These are phyloP conservation scores for Sylvia atricapilla DNA, from an alignment of 2,113 vertebrate species.

Conservation along the genomic window DNA sequence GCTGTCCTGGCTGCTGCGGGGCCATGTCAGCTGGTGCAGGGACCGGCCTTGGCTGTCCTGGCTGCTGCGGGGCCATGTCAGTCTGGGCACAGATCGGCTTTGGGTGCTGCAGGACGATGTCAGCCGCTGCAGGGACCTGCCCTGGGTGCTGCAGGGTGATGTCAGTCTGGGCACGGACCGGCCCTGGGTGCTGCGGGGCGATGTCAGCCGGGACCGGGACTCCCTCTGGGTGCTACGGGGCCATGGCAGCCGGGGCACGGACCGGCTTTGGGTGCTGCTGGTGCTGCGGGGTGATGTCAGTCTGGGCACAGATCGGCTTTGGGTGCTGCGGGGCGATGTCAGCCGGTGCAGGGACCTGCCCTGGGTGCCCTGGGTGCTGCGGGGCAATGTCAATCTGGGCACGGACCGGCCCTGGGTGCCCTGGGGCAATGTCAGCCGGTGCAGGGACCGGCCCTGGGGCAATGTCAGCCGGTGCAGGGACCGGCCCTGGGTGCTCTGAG, in stretches of 20 bases:
- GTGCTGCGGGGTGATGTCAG: no score
- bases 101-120: background rate
- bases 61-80: background rate
- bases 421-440: no score
- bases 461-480: background rate
- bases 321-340: background rate
- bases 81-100: background rate
- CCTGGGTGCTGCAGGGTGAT: background rate
- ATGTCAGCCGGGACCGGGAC: background rate
- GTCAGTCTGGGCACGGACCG: accelerated
- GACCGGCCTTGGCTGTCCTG: background rate
- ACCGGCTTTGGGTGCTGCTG: background rate
- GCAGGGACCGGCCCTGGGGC: background rate
- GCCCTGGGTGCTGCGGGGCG: background rate
- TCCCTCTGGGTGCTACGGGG: background rate
- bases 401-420: background rate
- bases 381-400: background rate
- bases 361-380: background rate
- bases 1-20: background rate
- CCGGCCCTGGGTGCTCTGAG: background rate
- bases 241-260: background rate
- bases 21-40: accelerated
- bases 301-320: accelerated
- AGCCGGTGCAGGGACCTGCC: accelerated
- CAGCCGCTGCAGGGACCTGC: accelerated